A percentile compares a stretch with the other conserved stretches of the same genome.
phyloP scores from a whole-genome alignment of 2,113 vertebrate species.

The Paralichthys olivaceus region DNA sequence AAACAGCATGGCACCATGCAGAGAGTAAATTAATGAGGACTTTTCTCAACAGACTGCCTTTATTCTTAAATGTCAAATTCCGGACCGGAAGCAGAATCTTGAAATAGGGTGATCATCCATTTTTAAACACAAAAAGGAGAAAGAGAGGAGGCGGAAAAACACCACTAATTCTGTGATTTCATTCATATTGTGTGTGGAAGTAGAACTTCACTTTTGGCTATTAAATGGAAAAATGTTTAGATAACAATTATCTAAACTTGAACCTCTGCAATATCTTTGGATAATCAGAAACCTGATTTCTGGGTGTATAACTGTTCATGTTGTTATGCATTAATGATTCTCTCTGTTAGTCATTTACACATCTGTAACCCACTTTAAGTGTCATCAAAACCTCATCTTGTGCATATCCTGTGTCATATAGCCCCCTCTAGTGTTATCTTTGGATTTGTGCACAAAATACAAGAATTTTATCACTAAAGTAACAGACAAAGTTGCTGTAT shows the following conservation, averaged over 20 bases:
- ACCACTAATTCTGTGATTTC: not conserved
- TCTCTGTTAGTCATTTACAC: not conserved
- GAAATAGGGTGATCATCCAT: conserved; percentile 1
- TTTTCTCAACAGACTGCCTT: conserved; percentile 29
- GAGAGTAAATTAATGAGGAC: conserved; percentile 49
- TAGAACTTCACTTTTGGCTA: not conserved
- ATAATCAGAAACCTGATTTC: not conserved
- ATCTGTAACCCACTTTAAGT: not conserved
- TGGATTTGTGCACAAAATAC: conserved; percentile 36
- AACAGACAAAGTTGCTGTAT: not conserved
- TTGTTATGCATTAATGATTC: not conserved
- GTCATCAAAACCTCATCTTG: not conserved
- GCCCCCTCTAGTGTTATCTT: conserved; percentile 69
- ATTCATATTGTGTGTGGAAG: not conserved
- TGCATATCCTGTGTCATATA: conserved; percentile 22
- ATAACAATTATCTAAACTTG: not conserved
- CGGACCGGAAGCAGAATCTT: conserved; percentile 10
- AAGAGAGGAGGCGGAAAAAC: not conserved
- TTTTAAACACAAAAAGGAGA: not conserved
- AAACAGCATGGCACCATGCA: conserved; percentile 16
- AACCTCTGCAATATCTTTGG: not conserved
- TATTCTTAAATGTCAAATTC: conserved; percentile 50
- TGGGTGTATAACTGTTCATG: not conserved
- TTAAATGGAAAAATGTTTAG: conserved; percentile 3
- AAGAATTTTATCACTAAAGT: not conserved